Evolutionary conservation across 1,140 invertebrate genomes (phyloP).

Genomic region (Neotoxoptera formosana): DNA sequence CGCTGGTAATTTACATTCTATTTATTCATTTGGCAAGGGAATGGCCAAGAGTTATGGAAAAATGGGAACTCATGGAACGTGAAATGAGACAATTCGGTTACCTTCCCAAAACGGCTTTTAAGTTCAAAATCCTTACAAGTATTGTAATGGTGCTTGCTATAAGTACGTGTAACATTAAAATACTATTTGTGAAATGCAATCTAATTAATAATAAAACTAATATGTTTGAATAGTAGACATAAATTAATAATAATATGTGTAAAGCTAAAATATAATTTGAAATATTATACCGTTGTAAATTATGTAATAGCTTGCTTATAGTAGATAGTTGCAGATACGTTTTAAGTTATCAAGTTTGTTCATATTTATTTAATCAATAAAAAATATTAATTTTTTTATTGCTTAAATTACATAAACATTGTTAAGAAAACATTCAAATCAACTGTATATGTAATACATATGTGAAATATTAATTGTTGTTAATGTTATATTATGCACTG

Average conservation of each 20-base stretch:
- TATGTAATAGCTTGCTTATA: too few relatives aligned
- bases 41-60: slow-evolving; percentile 66
- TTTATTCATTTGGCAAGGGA: slow-evolving; percentile 66
- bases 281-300: too few relatives aligned
- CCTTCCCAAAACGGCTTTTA: slow-evolving; percentile 62
- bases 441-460: too few relatives aligned
- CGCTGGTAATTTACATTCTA: slow-evolving; percentile 60
- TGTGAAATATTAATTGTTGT: too few relatives aligned
- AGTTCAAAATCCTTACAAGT: slow-evolving; percentile 65
- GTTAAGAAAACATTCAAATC: too few relatives aligned
- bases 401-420: too few relatives aligned
- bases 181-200: neutral
- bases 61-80: slow-evolving; percentile 68
- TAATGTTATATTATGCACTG: too few relatives aligned
- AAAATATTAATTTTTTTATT: too few relatives aligned
- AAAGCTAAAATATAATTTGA: too few relatives aligned
- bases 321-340: too few relatives aligned
- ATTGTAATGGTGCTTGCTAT: slow-evolving; percentile 65
- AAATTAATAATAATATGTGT: neutral
- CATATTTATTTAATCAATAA: too few relatives aligned
- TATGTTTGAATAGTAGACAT: neutral
- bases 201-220: neutral
- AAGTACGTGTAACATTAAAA: slow-evolving; percentile 62
- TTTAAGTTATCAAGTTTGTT: too few relatives aligned
- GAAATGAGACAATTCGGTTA: slow-evolving; percentile 65